Evolutionary conservation across 2,113 vertebrate species (phyloP), one percentile per base, ranked within the genome.

Genomic region (Rhabdomys dilectus): DNA sequence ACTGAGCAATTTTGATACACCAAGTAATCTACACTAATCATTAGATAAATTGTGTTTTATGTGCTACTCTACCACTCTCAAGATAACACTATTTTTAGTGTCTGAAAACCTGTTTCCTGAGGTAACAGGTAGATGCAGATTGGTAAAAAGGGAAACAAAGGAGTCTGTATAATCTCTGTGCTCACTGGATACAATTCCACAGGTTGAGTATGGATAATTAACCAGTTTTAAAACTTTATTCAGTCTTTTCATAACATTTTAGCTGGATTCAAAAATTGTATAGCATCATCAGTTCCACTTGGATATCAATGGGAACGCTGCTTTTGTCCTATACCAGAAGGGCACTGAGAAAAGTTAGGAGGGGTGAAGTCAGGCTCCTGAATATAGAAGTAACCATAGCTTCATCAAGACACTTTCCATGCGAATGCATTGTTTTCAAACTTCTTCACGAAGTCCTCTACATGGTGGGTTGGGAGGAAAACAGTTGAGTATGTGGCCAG

Each of bases 81-180:
- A 64, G 51, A 58, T 86, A 51, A 88, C 62, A 88, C 82, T 70
- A 77, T 72, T 91, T 80, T 73, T 85, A 60, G 89, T 90, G 53
- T 29, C 39, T 89, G 42, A 70, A 7, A 16, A 58, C 22, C 42
- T 85, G 22, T 88, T 58, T 13, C 53, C 53, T 7, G 24, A 15
- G 78, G 36, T 77, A 76, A 88, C 58, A 85, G 39, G 39, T 17
- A 11, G 26, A 6, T 45, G n/a, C 13, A 45, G 31, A 48, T 42
- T 15, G 36, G 9, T 64, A 42, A 42, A 92, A 68, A 86, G 34
- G 86, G 82, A 77, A 42, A 34, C 3, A 26, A 68, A 45, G 19
- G 34, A 34, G 21, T 31, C 7, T 39, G 12, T 16, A 70, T 31
- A 51, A 39, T 19, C 26, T 62, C 66, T 48, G 10, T 36, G 13